Conservation (phyloP, 2,113 vertebrate genomes). For the Peucedramus taeniatus region DNA sequence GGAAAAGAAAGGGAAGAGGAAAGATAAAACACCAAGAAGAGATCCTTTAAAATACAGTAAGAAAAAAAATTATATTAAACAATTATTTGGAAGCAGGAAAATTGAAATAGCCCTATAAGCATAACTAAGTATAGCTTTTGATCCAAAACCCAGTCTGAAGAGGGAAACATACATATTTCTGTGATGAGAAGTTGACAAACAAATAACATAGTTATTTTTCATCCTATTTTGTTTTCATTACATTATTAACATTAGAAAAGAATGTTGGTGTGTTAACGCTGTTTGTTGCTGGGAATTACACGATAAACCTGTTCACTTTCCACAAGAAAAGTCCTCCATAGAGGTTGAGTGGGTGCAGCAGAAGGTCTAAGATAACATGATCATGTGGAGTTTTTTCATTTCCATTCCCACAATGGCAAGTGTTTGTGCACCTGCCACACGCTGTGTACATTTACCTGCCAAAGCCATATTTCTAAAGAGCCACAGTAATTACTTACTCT, state of each 20-base stretch:
- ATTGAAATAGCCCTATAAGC: neutral
- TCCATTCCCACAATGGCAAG: neutral
- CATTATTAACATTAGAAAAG: neutral
- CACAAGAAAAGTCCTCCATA: neutral
- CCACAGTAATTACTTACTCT: neutral
- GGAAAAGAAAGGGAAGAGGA: neutral
- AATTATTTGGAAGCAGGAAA: neutral
- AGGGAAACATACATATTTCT: neutral
- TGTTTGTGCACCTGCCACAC: neutral
- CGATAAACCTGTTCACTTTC: neutral
- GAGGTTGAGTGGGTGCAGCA: neutral
- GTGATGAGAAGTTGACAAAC: neutral
- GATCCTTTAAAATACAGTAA: neutral
- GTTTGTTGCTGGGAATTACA: neutral
- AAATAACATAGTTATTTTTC: neutral
- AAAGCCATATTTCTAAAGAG: neutral
- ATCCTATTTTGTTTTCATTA: neutral
- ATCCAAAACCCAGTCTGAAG: neutral
- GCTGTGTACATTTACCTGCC: neutral
- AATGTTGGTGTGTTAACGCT: neutral
- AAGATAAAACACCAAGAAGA: neutral
- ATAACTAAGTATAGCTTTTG: neutral
- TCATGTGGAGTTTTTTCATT: accelerated
- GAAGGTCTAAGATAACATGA: neutral
- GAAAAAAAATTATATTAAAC: neutral